Conservation (phyloP, 2,888 invertebrate species). For the Heteromyza rotundicornis region DNA sequence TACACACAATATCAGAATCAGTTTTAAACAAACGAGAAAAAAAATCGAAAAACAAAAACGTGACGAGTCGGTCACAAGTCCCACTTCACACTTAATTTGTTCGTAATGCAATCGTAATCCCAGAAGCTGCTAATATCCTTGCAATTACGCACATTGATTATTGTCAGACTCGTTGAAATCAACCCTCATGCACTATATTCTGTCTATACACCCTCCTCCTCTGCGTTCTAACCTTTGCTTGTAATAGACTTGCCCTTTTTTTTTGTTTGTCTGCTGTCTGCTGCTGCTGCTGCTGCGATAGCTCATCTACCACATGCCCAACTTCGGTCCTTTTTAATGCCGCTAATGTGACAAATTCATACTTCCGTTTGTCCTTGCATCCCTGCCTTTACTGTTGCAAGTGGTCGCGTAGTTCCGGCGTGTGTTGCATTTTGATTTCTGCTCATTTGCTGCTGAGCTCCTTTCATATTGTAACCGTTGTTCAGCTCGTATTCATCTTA, state of each 20-base stretch:
- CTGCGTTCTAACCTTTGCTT: too few species aligned
- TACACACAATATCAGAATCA: not conserved
- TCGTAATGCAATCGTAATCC: constrained; percentile 54
- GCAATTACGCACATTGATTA: constrained; percentile 41
- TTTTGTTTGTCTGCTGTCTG: constrained; percentile 25
- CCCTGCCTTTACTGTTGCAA: constrained; percentile 6
- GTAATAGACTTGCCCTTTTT: constrained; percentile 2
- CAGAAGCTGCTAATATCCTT: constrained; percentile 44
- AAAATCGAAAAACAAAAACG: too few species aligned
- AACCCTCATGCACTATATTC: not conserved
- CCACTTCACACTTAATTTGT: constrained; percentile 58
- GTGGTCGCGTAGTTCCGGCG: constrained; percentile 20
- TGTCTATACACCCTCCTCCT: not conserved
- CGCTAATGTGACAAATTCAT: constrained; percentile 51
- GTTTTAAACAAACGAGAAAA: too few species aligned
- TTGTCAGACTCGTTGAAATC: not conserved
- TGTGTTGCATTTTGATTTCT: not conserved
- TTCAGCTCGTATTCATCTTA: not conserved
- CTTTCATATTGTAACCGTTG: not conserved
- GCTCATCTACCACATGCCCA: constrained; percentile 15
- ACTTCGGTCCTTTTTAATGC: constrained; percentile 31
- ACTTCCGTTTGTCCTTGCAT: constrained; percentile 24
- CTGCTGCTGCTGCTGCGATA: constrained; percentile 33
- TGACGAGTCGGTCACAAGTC: constrained; percentile 35
- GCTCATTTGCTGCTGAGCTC: not conserved